These are phyloP conservation scores for Nomada ruficornis DNA, from an alignment of 2,888 invertebrate genomes.

Conservation along the genomic window DNA sequence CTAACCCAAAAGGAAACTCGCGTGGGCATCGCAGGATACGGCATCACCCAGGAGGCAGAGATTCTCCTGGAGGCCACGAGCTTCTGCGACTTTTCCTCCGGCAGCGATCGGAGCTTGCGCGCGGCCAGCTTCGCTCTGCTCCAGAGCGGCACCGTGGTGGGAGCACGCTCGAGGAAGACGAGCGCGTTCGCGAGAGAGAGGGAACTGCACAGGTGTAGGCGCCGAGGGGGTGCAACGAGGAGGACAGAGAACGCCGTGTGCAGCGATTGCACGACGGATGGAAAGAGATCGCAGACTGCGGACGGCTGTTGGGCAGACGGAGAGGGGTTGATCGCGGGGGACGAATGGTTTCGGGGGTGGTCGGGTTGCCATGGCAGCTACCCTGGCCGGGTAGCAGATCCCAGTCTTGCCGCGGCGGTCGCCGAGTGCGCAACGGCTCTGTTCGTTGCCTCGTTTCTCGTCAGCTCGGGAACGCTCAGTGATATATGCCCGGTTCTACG, in stretches of 20 bases:
- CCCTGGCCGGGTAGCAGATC: conserved; percentile 83
- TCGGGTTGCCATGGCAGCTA: conserved; percentile 83
- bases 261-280: conserved; percentile 12
- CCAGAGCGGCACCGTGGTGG: conserved; percentile 4
- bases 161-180: conserved; percentile 7
- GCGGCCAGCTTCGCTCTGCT: conserved; percentile 41
- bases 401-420: conserved; percentile 83
- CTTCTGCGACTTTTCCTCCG: conserved; percentile 77
- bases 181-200: too few relatives aligned
- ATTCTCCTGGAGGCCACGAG: conserved; percentile 67
- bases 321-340: conserved; percentile 52
- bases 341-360: conserved; percentile 76
- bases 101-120: conserved; percentile 69
- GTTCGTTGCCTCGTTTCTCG: conserved; percentile 46
- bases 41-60: conserved; percentile 21
- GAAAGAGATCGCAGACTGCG: conserved; percentile 57
- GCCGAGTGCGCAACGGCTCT: conserved; percentile 76
- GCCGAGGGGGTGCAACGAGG: conserved; percentile 27
- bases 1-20: neutral
- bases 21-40: neutral
- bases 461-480: conserved; percentile 15
- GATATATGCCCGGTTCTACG: conserved; percentile 49
- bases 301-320: conserved; percentile 39
- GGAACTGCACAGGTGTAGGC: neutral
- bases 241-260: conserved; percentile 57